Base-by-base conservation (phyloP, 2,888 invertebrate genomes). In the Parnassius mnemosyne region DNA sequence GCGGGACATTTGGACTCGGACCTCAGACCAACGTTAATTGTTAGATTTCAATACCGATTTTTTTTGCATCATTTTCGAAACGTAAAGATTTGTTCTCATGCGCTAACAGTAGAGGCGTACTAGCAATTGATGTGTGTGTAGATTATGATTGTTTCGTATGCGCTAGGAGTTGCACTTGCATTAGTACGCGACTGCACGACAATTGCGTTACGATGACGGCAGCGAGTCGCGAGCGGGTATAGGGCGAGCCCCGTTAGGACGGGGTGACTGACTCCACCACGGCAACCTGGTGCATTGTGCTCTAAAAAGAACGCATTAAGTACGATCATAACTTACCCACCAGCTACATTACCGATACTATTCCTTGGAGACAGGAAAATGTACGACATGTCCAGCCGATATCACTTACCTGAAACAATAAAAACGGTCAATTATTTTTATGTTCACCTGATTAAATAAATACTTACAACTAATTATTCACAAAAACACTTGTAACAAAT, bases 201-300 rank as follows among this genome's bases (percentile, higher is more conserved):
- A 85, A 81, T 80, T 79, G 83, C 79, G 84, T 80, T 79, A 83
- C 79, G 84, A 82, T 85, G 88, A 85, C 84, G 86, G 83, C 82
- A 81, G 79, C 74, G 68, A 64, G 68, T 69, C 67, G 71, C 71
- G 69, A 68, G 68, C 74, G 80, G 85, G 79, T 87, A 83, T 86
- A 89, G 89, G 89, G 88, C 89, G 84, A 85, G 84, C 82, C 85
- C 90, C 89, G 89, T 90, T 89, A 89, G 83, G 81, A 79, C 83
- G 89, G 83, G 90, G 90, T 90, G 89, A 90, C 82, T 90, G 90
- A 90, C 90, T 86, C 80, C 76, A 81, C 77, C 85, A 84, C 81
- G 87, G 87, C 87, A 88, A 83, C 88, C 87, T 89, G 90, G 90
- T 89, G 90, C 90, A 91, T 89, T 89, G 90, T 89, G 90, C 89